Conservation (phyloP, 2,113 vertebrate genomes). For the Electrona antarctica region DNA sequence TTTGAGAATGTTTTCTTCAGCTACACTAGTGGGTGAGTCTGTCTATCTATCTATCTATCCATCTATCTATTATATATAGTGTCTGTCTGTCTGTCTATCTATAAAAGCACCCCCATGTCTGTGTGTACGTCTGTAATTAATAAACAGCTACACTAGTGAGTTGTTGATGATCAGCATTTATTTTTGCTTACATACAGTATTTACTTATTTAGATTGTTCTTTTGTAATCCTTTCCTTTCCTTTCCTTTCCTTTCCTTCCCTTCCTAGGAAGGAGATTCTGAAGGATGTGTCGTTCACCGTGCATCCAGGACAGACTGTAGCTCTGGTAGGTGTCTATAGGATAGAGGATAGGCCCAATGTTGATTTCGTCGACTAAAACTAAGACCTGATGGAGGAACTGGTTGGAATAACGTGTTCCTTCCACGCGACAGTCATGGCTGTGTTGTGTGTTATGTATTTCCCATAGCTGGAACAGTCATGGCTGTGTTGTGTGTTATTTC, state of each 20-base stretch:
- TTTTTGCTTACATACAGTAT: not conserved
- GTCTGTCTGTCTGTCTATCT: too few relatives aligned
- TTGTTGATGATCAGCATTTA: not conserved
- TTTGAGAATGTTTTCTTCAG: slow-evolving; percentile 94
- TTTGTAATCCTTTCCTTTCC: not conserved
- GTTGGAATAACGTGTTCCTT: too few relatives aligned
- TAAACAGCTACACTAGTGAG: slow-evolving; percentile 79
- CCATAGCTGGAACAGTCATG: too few relatives aligned
- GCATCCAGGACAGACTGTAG: slow-evolving; percentile 91
- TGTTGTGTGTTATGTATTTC: too few relatives aligned
- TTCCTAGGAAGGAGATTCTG: slow-evolving; percentile 86
- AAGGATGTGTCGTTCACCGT: slow-evolving; percentile 92
- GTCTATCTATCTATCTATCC: too few relatives aligned
- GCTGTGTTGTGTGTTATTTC: not conserved
- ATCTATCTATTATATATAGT: too few relatives aligned
- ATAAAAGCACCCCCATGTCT: too few relatives aligned
- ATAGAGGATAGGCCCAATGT: too few relatives aligned
- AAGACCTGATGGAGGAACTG: too few relatives aligned
- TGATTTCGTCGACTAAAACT: too few relatives aligned
- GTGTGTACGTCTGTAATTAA: too few relatives aligned
- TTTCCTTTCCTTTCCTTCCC: not conserved
- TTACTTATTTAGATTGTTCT: not conserved
- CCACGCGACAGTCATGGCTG: too few relatives aligned
- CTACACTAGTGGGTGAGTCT: slow-evolving; percentile 85
- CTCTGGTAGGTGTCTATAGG: slow-evolving; percentile 85